Percentiles rank a stretch among this genome's conserved stretches.
phyloP scores from a whole-genome alignment of 1,140 invertebrate species.

The Drosophila willistoni region DNA sequence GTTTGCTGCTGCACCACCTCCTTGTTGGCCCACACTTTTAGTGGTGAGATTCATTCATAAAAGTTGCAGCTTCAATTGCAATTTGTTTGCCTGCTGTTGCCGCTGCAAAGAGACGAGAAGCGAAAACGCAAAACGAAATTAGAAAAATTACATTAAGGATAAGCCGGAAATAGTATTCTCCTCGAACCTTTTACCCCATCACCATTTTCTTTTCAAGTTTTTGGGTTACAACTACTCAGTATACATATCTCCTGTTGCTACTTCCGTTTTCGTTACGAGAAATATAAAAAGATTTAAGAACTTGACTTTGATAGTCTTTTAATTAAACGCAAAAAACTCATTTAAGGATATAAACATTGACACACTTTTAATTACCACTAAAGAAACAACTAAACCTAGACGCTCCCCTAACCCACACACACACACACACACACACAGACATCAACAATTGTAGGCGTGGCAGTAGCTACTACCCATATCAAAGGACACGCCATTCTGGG shows the following conservation, averaged over 20 bases:
- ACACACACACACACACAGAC: constrained; percentile 16
- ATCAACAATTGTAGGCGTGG: constrained; percentile 41
- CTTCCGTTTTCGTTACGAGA: background rate
- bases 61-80: constrained; percentile 64
- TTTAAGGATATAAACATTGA: constrained; percentile 77
- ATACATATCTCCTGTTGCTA: constrained; percentile 34
- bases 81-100: constrained; percentile 61
- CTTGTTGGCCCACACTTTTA: constrained; percentile 29
- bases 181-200: background rate
- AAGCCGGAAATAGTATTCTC: background rate
- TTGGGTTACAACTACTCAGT: too few relatives aligned
- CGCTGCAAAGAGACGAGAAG: constrained; percentile 38
- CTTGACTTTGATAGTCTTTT: constrained; percentile 34
- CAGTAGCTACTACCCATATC: constrained; percentile 19
- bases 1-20: constrained; percentile 29
- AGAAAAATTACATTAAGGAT: constrained; percentile 32
- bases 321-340: constrained; percentile 48
- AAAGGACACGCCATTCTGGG: constrained; percentile 61
- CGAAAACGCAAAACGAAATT: constrained; percentile 45
- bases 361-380: constrained; percentile 78
- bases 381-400: constrained; percentile 46
- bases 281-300: constrained; percentile 32
- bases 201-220: too few relatives aligned
- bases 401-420: constrained; percentile 19
- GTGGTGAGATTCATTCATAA: constrained; percentile 60